Evolutionary conservation across 2,797 vertebrate species (phyloP).

Genomic region (Schizopygopsis pylzovi): DNA sequence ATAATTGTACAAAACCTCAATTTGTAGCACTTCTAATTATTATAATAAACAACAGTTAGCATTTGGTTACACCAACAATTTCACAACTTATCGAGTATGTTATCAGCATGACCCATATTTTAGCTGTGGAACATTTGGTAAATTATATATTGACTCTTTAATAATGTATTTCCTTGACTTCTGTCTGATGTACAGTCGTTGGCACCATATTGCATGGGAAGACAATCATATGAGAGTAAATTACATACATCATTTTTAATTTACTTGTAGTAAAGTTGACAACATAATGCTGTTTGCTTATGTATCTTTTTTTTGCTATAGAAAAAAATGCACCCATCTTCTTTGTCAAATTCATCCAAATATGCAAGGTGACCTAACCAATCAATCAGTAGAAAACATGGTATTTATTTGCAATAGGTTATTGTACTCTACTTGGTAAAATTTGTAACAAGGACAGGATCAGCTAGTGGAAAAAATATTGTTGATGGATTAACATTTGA

Average conservation of each 20-base stretch:
- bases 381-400: neutral
- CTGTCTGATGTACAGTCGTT: neutral
- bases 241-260: neutral
- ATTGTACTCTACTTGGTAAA: neutral
- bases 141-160: neutral
- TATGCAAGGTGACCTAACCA: neutral
- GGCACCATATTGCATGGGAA: neutral
- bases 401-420: neutral
- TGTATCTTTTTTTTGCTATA: neutral
- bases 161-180: neutral
- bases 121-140: slow-evolving; percentile 8
- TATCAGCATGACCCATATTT: slow-evolving; percentile 16
- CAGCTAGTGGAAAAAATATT: neutral
- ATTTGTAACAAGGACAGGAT: neutral
- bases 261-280: neutral
- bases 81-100: neutral
- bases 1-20: neutral
- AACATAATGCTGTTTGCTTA: neutral
- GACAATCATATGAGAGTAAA: neutral
- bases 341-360: neutral
- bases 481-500: neutral
- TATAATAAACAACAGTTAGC: slow-evolving; percentile 5
- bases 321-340: neutral
- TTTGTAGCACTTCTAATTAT: neutral
- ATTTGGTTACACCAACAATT: neutral